Evolutionary conservation across 2,797 vertebrate species (phyloP), one percentile per base, ranked within the genome.

Genomic region (Rhodeus uyekii): DNA sequence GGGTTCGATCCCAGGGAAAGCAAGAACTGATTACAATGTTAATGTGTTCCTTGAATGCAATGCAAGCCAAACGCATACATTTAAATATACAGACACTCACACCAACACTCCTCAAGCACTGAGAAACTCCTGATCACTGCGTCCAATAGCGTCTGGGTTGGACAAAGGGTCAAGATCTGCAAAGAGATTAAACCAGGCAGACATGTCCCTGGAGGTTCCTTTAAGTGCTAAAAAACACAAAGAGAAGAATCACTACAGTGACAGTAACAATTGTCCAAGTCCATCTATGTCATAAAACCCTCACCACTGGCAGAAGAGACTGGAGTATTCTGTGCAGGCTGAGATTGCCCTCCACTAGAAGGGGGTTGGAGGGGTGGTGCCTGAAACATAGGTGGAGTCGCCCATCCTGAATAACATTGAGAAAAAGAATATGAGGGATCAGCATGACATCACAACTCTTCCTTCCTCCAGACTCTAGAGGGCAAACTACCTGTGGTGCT

Each of bases 101-200:
- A 82, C 60, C 63, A 58, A 64, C 63, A 58, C 48, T 74, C 82
- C 81, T 96, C 90, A 96, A 83, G 95, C 93, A 44, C 95, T 92
- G 44, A 96, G 93, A 64, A 96, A 90, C 87, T 97, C 92, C 6
- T 96, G 93, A 14, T 92, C 95, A 0, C 93, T 94, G 68, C 94
- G 94, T 85, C 94, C 94, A 1, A 94, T 95, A 84, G 94, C 92
- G 58, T 95, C 95, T 16, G 94, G 93, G 87, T 97, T 96, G 73
- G 92, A 95, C 65, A 97, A 94, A 0, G 95, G 94, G 90, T 96
- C 93, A 79, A 95, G 90, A 90, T 96, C 95, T 71, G 94, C 94
- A 69, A 94, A 96, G 71, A 95, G 93, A 87, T 87, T 94, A 89
- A 97, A 95, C 95, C 92, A 91, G 34, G 93, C 92, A 13, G 95